Evolutionary conservation across 1,140 invertebrate genomes (phyloP), one percentile per base, ranked within the genome.

Genomic region (Bactericera cockerelli): DNA sequence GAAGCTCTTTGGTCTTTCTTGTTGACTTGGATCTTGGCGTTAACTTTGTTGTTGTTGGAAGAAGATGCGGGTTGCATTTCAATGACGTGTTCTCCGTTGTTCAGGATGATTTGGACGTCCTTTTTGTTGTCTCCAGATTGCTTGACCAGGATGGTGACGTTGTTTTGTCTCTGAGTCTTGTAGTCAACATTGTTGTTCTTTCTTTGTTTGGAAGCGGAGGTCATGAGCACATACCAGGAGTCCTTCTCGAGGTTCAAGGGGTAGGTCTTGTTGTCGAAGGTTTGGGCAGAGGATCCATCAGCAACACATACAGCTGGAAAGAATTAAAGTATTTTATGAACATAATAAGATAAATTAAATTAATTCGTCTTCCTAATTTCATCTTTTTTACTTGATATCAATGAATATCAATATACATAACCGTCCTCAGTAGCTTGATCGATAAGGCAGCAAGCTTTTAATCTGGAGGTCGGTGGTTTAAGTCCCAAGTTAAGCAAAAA

Each of bases 231-330:
- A 60, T 83, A 76, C 78, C 79, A 82, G 57, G 75, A 77, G 56
- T 57, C 31, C 14, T 75, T 68, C 21, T 74, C 73, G 4, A 83
- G 59, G 11, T 70, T 64, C 55, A 80, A 67, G 2, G 76, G 69
- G 63, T 79, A 82, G 14, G 70, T 71, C 13, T 69, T 72, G 62
- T 78, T 75, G 65, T 80, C 80, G 70, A 84, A 84, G 0, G 81
- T 84, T 60, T 70, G 75, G 13, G 75, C 73, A 36, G 68, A 65
- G 10, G 67, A 70, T 1, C 71, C 67, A 61, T 83, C 81, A 42
- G 84, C 64, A 14, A 72, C 67, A 64, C 83, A 86, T 49, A 65
- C 70, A 33, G 73, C 82, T 83, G 69, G 57, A 73, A 70, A 61
- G 36, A 28, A 11, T 16, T 3, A 33, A 57, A 26, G n/a, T 10